Base-by-base conservation (phyloP, 2,888 invertebrate species). In the Ophonus ardosiacus region DNA sequence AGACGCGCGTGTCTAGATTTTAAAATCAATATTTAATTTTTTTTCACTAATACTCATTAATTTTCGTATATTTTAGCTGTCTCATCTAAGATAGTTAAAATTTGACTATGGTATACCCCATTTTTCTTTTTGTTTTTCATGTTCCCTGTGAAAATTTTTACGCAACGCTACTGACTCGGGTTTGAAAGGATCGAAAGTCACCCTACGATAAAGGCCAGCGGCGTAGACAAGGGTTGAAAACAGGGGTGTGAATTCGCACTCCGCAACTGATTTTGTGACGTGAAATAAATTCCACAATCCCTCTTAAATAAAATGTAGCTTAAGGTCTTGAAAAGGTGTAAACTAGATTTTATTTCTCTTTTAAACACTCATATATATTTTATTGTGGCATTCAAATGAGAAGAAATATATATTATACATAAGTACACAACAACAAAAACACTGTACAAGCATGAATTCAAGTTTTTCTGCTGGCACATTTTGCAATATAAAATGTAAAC, bases 281-380 rank as follows among this genome's bases (percentile, higher is more conserved):
- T 51, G 43, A 51, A 51, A 51, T 51, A 51, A 51, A 51, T 51
- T 51, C 43, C 43, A 51, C 43, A 51, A 51, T 51, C 43, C 10
- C 43, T 10, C 13, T 51, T 5, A 51, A 51, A 51, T 51, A 51
- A 51, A 51, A 51, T 51, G 43, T 51, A 51, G 43, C 43, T 51
- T 51, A 51, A 51, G 10, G 13, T 8, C 43, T 13, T 6, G 3
- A 51, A 13, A 51, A 51, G 43, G 43, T 51, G 43, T 51, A 51
- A 51, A 51, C 21, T 61, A 18, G 59, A 61, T 61, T 61, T 61
- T 61, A 61, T 61, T 61, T 51, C 43, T 13, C 13, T 51, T 61
- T 61, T 8, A 61, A 18, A 17, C 17, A 8, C 17, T 61, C 59
- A 17, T 61, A 61, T 61, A 61, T 7, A 18, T 15, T 61, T 61